These are phyloP conservation scores for Candoia aspera DNA, from an alignment of 2,113 vertebrate genomes.

Conservation along the genomic window DNA sequence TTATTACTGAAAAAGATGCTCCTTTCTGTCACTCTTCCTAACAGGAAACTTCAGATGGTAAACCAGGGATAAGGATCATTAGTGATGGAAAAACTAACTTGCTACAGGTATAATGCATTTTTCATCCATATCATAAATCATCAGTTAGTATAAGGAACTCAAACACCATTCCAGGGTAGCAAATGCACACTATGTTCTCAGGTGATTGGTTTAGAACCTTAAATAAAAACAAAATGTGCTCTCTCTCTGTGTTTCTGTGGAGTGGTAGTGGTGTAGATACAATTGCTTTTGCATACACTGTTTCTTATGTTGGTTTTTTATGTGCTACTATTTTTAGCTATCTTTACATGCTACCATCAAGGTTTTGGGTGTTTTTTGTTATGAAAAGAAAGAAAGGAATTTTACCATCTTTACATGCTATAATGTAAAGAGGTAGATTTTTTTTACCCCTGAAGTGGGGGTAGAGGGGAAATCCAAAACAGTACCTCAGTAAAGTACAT, in stretches of 20 bases:
- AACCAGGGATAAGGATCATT: slow-evolving; percentile 15
- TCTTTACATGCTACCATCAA: neutral
- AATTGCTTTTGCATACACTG: no score
- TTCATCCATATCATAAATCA: slow-evolving; percentile 31
- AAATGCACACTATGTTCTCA: slow-evolving; percentile 14
- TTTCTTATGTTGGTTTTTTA: neutral
- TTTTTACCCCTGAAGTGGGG: no score
- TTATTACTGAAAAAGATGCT: neutral
- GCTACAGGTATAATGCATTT: slow-evolving; percentile 26
- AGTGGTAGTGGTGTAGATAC: neutral
- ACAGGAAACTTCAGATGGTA: slow-evolving; percentile 18
- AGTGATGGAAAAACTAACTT: slow-evolving; percentile 19
- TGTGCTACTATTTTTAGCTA: neutral
- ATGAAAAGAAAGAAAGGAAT: neutral
- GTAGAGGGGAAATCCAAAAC: neutral
- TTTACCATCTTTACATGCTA: neutral
- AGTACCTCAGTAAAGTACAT: neutral
- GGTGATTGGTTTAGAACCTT: neutral
- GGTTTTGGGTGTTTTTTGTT: neutral
- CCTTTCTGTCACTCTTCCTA: neutral
- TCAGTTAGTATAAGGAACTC: slow-evolving; percentile 15
- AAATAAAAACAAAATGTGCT: neutral
- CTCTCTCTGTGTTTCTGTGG: neutral
- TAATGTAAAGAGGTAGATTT: neutral
- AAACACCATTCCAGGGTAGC: neutral